These are phyloP conservation scores for Lasioglossum figueresi DNA, from an alignment of 2,888 invertebrate genomes.

Conservation along the genomic window DNA sequence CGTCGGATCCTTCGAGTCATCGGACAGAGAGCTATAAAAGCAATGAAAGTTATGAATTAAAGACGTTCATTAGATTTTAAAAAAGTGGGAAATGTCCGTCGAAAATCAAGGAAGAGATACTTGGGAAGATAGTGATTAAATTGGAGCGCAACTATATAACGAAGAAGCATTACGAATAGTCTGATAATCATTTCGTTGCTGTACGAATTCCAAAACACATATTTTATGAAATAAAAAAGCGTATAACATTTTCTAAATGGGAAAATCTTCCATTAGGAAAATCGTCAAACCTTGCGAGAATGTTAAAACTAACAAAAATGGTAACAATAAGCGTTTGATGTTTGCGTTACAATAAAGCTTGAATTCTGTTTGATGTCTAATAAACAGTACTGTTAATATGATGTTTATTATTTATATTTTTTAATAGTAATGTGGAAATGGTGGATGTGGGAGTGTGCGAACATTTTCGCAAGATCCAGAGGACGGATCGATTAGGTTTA, in stretches of 20 bases:
- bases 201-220: not conserved
- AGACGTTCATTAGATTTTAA: not conserved
- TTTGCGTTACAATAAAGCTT: not conserved
- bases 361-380: not conserved
- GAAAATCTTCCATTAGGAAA: not conserved
- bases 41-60: constrained; percentile 3
- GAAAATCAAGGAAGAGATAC: not conserved
- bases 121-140: not conserved
- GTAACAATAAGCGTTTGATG: not conserved
- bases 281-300: not conserved
- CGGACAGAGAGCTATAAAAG: constrained; percentile 65
- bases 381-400: not conserved
- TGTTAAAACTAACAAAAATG: not conserved
- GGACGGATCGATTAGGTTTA: constrained; percentile 48
- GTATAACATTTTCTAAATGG: not conserved
- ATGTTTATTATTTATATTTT: not conserved
- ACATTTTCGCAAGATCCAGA: not conserved
- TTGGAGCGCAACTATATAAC: not conserved
- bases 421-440: not conserved
- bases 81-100: not conserved
- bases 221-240: not conserved
- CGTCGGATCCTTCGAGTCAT: constrained; percentile 81
- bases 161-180: not conserved
- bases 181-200: not conserved
- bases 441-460: not conserved